Conservation (phyloP, 2,888 invertebrate species). For the Ichneumon xanthorius region DNA sequence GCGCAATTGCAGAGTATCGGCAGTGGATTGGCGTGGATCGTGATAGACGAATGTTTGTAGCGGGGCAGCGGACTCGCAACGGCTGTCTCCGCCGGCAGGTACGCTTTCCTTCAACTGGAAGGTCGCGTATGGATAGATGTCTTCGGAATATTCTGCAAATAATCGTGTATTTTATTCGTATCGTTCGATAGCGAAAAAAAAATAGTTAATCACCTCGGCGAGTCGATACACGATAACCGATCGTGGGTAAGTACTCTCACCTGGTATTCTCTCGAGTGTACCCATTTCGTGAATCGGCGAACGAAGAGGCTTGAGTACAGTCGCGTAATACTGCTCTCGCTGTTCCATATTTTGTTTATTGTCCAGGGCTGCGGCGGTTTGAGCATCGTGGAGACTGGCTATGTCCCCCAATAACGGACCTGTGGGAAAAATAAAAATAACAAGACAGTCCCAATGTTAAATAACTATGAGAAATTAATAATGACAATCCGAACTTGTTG, state of each 20-base stretch:
- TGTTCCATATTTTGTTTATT: constrained; percentile 85
- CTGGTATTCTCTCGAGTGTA: constrained; percentile 83
- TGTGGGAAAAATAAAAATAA: constrained; percentile 11
- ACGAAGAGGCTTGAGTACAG: constrained; percentile 82
- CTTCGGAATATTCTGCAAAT: constrained; percentile 93
- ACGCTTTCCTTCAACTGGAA: constrained; percentile 93
- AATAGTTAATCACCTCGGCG: background rate
- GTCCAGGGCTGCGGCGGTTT: constrained; percentile 83
- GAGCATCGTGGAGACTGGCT: constrained; percentile 83
- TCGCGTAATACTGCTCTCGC: constrained; percentile 84
- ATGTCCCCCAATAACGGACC: constrained; percentile 87
- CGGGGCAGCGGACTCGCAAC: constrained; percentile 89
- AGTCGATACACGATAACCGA: background rate
- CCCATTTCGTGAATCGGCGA: constrained; percentile 86
- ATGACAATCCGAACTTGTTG: too few relatives aligned
- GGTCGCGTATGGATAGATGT: constrained; percentile 96
- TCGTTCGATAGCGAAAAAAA: background rate
- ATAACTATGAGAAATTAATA: too few relatives aligned
- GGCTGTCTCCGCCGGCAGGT: constrained; percentile 94
- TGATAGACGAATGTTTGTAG: constrained; percentile 92
- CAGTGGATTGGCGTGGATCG: constrained; percentile 92
- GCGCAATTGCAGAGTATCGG: constrained; percentile 91
- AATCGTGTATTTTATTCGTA: constrained; percentile 58
- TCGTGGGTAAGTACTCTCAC: constrained; percentile 71
- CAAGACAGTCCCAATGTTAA: background rate